Base-by-base conservation (phyloP, 2,888 invertebrate genomes). In the Pomacea canaliculata region DNA sequence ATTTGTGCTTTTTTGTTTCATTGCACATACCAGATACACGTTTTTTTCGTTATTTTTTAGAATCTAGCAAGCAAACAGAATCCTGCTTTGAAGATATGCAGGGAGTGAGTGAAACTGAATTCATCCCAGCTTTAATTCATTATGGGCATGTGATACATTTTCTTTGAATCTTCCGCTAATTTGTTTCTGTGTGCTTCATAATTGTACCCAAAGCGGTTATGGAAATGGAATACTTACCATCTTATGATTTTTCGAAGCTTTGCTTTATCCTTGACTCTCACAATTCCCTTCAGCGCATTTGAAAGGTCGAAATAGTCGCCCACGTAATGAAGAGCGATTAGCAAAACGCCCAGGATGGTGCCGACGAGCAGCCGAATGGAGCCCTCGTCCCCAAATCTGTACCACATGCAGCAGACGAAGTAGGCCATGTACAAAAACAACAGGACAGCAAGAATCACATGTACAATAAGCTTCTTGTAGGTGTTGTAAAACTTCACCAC, bases 321-420 rank as follows among this genome's bases (percentile, higher is more conserved):
- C 9, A 65, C 37, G 12, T 71, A 62, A 37, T 70, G 9, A 10
- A 51, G n/a, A 2, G 23, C 66, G 60, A 78, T 37, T 48, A 82
- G 19, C 18, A 82, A 9, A 7, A 83, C n/a, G 3, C 80, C 84
- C 2, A 85, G 16, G 37, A 85, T 71, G 0, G 88, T 88, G 37
- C 85, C 75, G 63, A 85, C 83, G n/a, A 89, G 82, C 19, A 89
- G 83, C 0, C 88, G 80, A 27, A 87, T 79, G 9, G 86, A 82
- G 9, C 84, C 85, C 73, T 89, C 88, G 62, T 85, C 84, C 60
- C 84, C 85, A 71, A 86, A 85, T 48, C 79, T 76, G 67, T 80
- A 80, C 51, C 80, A 76, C 85, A 89, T 84, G 8, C 86, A 83
- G 76, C 83, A 87, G n/a, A 74, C 80, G 71, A 89, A 87, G 77